These are phyloP conservation scores for Hucho hucho DNA, from an alignment of 2,113 vertebrate species.

Conservation along the genomic window DNA sequence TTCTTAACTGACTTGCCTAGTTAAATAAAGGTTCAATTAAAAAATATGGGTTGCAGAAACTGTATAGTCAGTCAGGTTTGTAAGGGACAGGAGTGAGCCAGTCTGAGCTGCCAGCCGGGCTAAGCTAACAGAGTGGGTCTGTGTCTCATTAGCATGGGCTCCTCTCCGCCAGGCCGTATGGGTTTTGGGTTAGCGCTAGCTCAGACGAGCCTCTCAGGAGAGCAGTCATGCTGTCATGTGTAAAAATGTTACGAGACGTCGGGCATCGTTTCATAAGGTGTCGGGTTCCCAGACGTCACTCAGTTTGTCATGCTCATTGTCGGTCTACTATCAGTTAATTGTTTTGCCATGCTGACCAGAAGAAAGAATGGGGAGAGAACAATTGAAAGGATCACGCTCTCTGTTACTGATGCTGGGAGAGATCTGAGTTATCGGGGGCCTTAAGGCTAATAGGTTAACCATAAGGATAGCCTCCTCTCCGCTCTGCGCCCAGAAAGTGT, in stretches of 20 bases:
- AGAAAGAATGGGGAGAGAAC: constrained; percentile 19
- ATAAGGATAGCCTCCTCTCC: constrained; percentile 14
- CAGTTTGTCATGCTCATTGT: constrained; percentile 50
- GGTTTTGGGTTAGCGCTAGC: constrained; percentile 41
- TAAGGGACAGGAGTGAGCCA: too few relatives aligned
- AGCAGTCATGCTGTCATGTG: constrained; percentile 60
- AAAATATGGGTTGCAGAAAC: too few relatives aligned
- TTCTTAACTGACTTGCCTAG: too few relatives aligned
- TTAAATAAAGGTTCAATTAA: too few relatives aligned
- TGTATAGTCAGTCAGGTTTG: too few relatives aligned
- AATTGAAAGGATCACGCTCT: constrained; percentile 31
- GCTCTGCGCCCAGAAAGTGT: not conserved
- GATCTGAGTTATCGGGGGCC: constrained; percentile 23
- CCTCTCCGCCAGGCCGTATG: constrained; percentile 46
- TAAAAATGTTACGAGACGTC: constrained; percentile 62
- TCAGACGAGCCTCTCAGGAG: constrained; percentile 53
- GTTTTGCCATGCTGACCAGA: constrained; percentile 53
- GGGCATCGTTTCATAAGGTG: constrained; percentile 66
- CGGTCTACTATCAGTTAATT: constrained; percentile 53
- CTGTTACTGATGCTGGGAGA: constrained; percentile 3
- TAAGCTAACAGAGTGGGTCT: constrained; percentile 49
- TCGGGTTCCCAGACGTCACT: constrained; percentile 61
- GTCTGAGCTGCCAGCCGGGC: constrained; percentile 34
- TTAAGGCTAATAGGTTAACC: constrained; percentile 36
- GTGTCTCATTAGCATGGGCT: constrained; percentile 49